Evolutionary conservation across 2,797 vertebrate genomes (phyloP).

Genomic region (Enteromius paludinosus): DNA sequence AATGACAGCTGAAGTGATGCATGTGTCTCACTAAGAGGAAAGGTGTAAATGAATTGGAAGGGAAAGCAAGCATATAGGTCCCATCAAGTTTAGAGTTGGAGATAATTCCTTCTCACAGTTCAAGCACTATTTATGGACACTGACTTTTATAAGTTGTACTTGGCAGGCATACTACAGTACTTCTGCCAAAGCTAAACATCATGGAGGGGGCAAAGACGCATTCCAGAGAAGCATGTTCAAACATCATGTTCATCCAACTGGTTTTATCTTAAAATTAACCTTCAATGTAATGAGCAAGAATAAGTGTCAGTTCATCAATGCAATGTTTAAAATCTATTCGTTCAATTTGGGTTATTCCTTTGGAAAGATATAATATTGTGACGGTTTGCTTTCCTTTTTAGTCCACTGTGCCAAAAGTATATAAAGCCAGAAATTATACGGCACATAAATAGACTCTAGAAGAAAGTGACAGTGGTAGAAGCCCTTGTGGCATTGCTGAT

Average conservation of each 20-base stretch:
- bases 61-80: not conserved
- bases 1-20: conserved; percentile 40
- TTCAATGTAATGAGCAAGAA: conserved; percentile 2
- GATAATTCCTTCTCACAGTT: not conserved
- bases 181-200: conserved; percentile 29
- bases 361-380: not conserved
- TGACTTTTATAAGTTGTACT: conserved; percentile 10
- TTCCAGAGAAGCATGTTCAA: conserved; percentile 22
- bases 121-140: conserved; percentile 4
- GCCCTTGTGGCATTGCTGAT: conserved; percentile 8
- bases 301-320: not conserved
- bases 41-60: conserved; percentile 27
- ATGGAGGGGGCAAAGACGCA: not conserved
- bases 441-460: not conserved
- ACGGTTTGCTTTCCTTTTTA: not conserved
- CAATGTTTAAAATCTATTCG: not conserved
- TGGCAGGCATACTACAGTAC: conserved; percentile 3
- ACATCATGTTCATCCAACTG: conserved; percentile 24
- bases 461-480: not conserved
- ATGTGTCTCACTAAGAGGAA: not conserved
- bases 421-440: conserved; percentile 11
- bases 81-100: conserved; percentile 8
- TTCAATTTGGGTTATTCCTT: not conserved
- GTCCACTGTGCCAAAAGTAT: not conserved
- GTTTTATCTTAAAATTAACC: conserved; percentile 10